Base-by-base conservation (phyloP, 1,140 invertebrate species). In the Tigriopus japonicus region DNA sequence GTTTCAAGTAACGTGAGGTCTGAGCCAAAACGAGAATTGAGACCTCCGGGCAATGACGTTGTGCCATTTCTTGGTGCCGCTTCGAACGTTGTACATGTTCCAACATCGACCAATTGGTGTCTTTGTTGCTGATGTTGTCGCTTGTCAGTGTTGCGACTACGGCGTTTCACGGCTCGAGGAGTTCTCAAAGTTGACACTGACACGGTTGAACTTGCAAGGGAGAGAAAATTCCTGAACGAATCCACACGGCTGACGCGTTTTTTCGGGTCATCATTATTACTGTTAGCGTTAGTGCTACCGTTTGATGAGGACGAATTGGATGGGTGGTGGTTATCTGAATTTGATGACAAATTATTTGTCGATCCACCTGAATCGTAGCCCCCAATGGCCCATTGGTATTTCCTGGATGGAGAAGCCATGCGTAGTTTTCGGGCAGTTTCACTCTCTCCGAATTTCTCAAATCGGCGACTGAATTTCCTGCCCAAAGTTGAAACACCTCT, bases 161-260 rank as follows among this genome's bases (percentile, higher is more conserved):
- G 24, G 13, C 55, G 55, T 23, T 58, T 58, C 7, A 58, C 55
- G 6, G 55, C 55, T 6, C 55, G 13, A 41, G 55, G 55, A 23
- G 55, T 58, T n/a, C 41, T 23, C 15, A 58, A 41, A 1, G 55
- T 58, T 15, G 52, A n/a, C 21, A 28, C 52, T 23, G 35, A 54
- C 17, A 23, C 14, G 52, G 52, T 23, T 21, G 52, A 28, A 24
- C 12, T 23, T 5, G 55, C 17, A n/a, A 15, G 21, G 12, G 40
- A 40, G 15, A 58, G n/a, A 41, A 58, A 58, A 42, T 58, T 58
- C 40, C 40, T 51, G 23, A 58, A 58, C 15, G 55, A 58, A 15
- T 58, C 55, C 12, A 58, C 55, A 6, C 55, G 24, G n/a, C 28
- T 41, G 5, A 58, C 55, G 6, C 15, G n/a, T 41, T 58, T 58